These are phyloP conservation scores for Phrixothrix hirtus DNA, from an alignment of 2,888 invertebrate species.

Conservation along the genomic window DNA sequence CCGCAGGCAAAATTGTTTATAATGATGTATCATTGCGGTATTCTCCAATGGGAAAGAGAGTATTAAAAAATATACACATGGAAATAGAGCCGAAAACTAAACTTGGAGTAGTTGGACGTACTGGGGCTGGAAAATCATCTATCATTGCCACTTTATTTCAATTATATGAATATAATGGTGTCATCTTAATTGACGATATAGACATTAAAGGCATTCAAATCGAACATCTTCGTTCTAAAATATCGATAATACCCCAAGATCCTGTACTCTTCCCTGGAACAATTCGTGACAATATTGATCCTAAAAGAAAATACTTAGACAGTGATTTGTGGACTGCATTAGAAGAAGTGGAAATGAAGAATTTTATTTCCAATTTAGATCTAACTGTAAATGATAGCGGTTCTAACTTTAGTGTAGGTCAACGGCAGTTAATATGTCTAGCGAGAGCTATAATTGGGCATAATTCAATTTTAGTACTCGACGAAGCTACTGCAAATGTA, in stretches of 20 bases:
- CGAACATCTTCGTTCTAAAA: slow-evolving; percentile 71
- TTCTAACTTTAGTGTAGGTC: slow-evolving; percentile 50
- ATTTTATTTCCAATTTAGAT: slow-evolving; percentile 64
- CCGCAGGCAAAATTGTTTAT: slow-evolving; percentile 69
- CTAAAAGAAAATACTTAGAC: slow-evolving; percentile 77
- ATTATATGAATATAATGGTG: slow-evolving; percentile 74
- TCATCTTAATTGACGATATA: slow-evolving; percentile 77
- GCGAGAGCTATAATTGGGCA: slow-evolving; percentile 63
- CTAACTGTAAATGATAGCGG: slow-evolving; percentile 71
- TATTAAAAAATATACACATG: slow-evolving; percentile 72
- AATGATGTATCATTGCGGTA: slow-evolving; percentile 72
- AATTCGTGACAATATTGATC: slow-evolving; percentile 85
- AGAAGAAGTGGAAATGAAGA: slow-evolving; percentile 77
- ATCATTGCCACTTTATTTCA: slow-evolving; percentile 78
- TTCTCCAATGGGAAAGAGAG: slow-evolving; percentile 67
- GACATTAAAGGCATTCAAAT: slow-evolving; percentile 71
- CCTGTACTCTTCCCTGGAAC: slow-evolving; percentile 85
- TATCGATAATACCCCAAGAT: slow-evolving; percentile 85
- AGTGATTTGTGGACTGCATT: slow-evolving; percentile 79
- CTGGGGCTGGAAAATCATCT: slow-evolving; percentile 81
- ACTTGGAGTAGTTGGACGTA: slow-evolving; percentile 78
- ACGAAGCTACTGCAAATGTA: slow-evolving; percentile 81
- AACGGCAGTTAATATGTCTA: slow-evolving; percentile 69
- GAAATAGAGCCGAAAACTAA: slow-evolving; percentile 68
- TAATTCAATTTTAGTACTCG: slow-evolving; percentile 45